Conservation (phyloP, 2,888 invertebrate species). For the Athalia cordata region DNA sequence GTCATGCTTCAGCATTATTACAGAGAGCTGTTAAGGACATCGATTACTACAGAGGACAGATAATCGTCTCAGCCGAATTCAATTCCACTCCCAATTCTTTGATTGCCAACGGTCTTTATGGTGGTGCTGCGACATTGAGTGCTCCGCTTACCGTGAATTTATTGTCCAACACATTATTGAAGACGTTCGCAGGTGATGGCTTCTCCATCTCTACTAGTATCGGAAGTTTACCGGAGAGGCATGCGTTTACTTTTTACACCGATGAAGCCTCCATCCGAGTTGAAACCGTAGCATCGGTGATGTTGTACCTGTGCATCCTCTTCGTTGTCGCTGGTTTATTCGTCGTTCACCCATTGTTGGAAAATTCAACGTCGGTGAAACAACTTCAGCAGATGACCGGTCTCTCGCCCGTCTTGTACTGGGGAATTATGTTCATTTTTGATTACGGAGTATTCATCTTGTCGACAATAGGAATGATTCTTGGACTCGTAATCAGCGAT, state of each 20-base stretch:
- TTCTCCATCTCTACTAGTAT: conserved; percentile 58
- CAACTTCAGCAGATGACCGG: conserved; percentile 83
- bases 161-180: conserved; percentile 73
- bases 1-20: conserved; percentile 72
- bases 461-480: too few relatives aligned
- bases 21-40: conserved; percentile 67
- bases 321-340: conserved; percentile 75
- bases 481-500: too few relatives aligned
- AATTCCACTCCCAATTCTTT: conserved; percentile 54
- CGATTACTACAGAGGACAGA: conserved; percentile 73
- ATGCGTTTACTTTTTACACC: too few relatives aligned
- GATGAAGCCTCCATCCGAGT: not conserved
- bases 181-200: conserved; percentile 57
- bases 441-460: conserved; percentile 74
- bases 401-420: conserved; percentile 78
- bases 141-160: conserved; percentile 76
- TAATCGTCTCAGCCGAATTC: conserved; percentile 75
- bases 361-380: conserved; percentile 79
- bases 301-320: conserved; percentile 68
- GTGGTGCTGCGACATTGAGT: conserved; percentile 75
- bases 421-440: conserved; percentile 78
- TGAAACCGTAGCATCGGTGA: conserved; percentile 51
- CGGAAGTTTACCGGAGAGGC: not conserved
- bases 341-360: conserved; percentile 79
- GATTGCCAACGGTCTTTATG: conserved; percentile 73